phyloP scores from a whole-genome alignment of 2,888 invertebrate genomes.

The Calephelis perditalis region DNA sequence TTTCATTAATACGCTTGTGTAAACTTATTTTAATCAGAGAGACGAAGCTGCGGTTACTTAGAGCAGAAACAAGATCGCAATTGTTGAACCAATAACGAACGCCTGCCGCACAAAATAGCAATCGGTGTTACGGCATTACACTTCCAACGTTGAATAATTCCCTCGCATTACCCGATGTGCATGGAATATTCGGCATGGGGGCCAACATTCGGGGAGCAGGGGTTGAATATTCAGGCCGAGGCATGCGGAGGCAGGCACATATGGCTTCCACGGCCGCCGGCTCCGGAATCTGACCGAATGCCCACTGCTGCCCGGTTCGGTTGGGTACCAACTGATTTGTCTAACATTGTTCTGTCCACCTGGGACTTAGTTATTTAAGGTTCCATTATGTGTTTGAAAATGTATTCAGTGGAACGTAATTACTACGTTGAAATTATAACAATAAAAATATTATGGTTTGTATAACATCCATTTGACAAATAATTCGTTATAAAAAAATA shows the following conservation, averaged over 20 bases:
- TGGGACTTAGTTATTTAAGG: no score
- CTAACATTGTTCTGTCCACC: slow-evolving; percentile 42
- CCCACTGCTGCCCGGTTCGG: slow-evolving; percentile 68
- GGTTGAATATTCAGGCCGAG: slow-evolving; percentile 64
- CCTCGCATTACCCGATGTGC: slow-evolving; percentile 59
- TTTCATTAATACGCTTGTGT: no score
- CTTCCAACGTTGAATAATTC: slow-evolving; percentile 50
- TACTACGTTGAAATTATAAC: no score
- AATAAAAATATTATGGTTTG: no score
- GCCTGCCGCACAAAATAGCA: slow-evolving; percentile 6
- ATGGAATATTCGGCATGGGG: slow-evolving; percentile 70
- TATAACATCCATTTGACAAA: no score
- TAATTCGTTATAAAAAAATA: no score
- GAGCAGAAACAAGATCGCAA: slow-evolving; percentile 11
- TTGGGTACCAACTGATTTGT: slow-evolving; percentile 68
- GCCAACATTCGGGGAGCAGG: slow-evolving; percentile 64
- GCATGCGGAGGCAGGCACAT: slow-evolving; percentile 70
- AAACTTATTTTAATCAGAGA: no score
- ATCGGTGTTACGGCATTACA: slow-evolving; percentile 39
- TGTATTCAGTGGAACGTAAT: no score
- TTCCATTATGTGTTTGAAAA: no score
- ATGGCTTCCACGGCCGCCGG: slow-evolving; percentile 66
- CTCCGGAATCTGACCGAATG: slow-evolving; percentile 75
- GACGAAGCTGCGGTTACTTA: neutral
- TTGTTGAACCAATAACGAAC: neutral